A percentile compares a stretch with the other conserved stretches of the same genome.
These are phyloP conservation scores for Venusia cambrica DNA, from an alignment of 2,888 invertebrate genomes.

Conservation along the genomic window DNA sequence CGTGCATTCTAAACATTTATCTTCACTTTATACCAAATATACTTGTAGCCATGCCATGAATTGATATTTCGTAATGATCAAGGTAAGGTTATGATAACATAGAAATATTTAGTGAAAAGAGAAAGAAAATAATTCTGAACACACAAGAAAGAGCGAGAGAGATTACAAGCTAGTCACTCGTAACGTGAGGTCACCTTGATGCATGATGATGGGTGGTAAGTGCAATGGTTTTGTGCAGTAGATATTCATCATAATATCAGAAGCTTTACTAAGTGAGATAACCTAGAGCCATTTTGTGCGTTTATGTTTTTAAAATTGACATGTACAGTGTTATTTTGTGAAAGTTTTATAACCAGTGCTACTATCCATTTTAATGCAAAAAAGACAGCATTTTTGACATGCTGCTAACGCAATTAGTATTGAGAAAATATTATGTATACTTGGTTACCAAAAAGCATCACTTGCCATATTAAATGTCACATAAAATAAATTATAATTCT, in stretches of 20 bases:
- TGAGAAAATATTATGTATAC: constrained; percentile 13
- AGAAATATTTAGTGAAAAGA: constrained; percentile 54
- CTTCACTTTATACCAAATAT: constrained; percentile 59
- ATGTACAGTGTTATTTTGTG: constrained; percentile 17
- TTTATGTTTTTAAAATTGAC: constrained; percentile 24
- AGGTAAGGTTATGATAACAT: constrained; percentile 56
- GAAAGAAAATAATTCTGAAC: constrained; percentile 55
- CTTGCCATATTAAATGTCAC: constrained; percentile 46
- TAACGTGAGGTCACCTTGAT: constrained; percentile 51
- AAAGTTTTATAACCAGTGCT: constrained; percentile 20
- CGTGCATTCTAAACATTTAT: constrained; percentile 78
- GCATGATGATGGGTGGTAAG: constrained; percentile 60
- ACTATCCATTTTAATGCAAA: constrained; percentile 7
- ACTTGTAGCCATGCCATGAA: constrained; percentile 74
- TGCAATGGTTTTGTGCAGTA: constrained; percentile 64
- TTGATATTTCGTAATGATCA: constrained; percentile 51
- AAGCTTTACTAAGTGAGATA: constrained; percentile 57
- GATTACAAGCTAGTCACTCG: constrained; percentile 52
- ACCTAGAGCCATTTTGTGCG: constrained; percentile 73
- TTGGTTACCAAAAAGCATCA: constrained; percentile 47
- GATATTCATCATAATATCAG: constrained; percentile 38
- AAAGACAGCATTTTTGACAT: constrained; percentile 21
- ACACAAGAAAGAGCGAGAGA: constrained; percentile 51
- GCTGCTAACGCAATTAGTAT: constrained; percentile 19
- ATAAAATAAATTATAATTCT: constrained; percentile 43